phyloP scores from a whole-genome alignment of 2,888 invertebrate genomes.

The Galerucella pusilla region DNA sequence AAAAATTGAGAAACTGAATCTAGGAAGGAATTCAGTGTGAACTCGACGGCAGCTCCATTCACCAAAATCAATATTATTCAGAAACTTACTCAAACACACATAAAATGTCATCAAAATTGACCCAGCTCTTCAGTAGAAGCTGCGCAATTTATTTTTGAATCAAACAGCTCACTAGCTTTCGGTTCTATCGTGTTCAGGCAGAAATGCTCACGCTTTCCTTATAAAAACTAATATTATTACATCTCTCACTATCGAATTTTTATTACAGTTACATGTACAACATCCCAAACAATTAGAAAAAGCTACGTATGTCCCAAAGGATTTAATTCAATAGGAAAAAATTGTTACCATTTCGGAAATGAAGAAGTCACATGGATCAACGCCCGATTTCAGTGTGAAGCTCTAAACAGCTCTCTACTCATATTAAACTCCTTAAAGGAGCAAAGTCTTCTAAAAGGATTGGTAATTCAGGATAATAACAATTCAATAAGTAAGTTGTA shows the following conservation, averaged over 20 bases:
- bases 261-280: constrained; percentile 35
- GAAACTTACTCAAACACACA: too few species aligned
- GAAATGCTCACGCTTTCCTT: too few species aligned
- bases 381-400: constrained; percentile 55
- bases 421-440: constrained; percentile 41
- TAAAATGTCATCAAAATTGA: too few species aligned
- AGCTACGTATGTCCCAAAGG: constrained; percentile 52
- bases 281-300: constrained; percentile 39
- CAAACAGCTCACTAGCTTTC: too few species aligned
- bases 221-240: too few species aligned
- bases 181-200: too few species aligned
- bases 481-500: constrained; percentile 35
- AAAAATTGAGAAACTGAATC: too few species aligned
- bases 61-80: too few species aligned
- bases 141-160: too few species aligned
- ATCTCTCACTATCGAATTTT: neutral
- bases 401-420: constrained; percentile 48
- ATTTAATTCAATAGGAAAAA: constrained; percentile 53
- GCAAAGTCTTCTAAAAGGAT: constrained; percentile 41
- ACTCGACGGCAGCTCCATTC: too few species aligned
- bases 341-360: constrained; percentile 58
- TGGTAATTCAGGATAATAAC: constrained; percentile 31
- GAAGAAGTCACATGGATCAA: constrained; percentile 54
- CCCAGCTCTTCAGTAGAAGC: too few species aligned
- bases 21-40: too few species aligned